phyloP scores from a whole-genome alignment of 2,888 invertebrate species.

The Schizaphis graminum region DNA sequence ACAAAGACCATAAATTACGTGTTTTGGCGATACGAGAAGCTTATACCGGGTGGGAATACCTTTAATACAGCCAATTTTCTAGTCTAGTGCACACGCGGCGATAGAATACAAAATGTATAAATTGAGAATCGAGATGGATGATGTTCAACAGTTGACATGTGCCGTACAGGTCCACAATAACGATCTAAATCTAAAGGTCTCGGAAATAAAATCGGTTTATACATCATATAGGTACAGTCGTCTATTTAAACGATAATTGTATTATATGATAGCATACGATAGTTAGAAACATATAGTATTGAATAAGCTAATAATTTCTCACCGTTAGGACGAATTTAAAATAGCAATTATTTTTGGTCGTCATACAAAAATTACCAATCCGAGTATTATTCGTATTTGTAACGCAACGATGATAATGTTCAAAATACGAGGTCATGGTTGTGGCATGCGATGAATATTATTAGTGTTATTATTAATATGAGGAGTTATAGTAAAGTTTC shows the following conservation, averaged over 20 bases:
- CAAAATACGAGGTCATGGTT: neutral
- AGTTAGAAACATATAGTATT: neutral
- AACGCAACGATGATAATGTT: neutral
- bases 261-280: neutral
- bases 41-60: neutral
- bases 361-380: neutral
- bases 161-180: neutral
- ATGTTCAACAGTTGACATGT: slow-evolving; percentile 13
- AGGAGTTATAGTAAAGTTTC: neutral
- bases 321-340: neutral
- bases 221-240: neutral
- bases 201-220: neutral
- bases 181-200: neutral
- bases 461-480: neutral
- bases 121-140: neutral
- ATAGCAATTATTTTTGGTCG: neutral
- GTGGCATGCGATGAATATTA: neutral
- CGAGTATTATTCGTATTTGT: neutral
- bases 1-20: neutral
- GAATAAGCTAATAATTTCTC: neutral
- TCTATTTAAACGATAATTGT: neutral
- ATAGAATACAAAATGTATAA: slow-evolving; percentile 17
- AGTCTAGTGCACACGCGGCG: slow-evolving; percentile 28
- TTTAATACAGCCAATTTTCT: slow-evolving; percentile 31
- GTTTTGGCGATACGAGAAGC: neutral